Conservation (phyloP, 2,888 invertebrate species). For the Heteromyza rotundicornis region DNA sequence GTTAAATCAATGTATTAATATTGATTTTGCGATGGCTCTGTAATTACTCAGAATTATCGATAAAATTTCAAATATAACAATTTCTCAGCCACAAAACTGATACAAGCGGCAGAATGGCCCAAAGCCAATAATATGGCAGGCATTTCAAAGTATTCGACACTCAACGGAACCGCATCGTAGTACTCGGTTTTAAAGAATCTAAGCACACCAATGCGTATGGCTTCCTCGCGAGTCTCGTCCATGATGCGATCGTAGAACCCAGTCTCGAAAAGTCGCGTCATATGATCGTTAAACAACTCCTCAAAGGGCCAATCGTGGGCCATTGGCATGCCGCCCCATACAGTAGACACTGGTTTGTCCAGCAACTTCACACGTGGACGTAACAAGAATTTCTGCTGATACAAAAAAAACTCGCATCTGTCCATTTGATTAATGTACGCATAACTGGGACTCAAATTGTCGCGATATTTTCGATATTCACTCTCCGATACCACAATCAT, state of each 20-base stretch:
- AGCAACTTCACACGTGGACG: conserved; percentile 28
- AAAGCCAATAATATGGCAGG: conserved; percentile 14
- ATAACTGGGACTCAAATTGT: conserved; percentile 22
- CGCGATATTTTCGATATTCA: conserved; percentile 14
- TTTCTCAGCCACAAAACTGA: conserved; percentile 15
- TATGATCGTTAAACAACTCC: conserved; percentile 18
- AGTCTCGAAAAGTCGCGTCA: conserved; percentile 11
- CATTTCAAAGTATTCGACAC: conserved; percentile 26
- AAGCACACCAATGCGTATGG: conserved; percentile 21
- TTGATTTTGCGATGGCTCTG: no score
- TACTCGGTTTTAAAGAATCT: conserved; percentile 25
- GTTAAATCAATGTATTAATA: no score
- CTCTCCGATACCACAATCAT: not conserved
- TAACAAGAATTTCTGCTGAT: conserved; percentile 37
- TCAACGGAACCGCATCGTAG: conserved; percentile 14
- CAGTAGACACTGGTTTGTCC: conserved; percentile 22
- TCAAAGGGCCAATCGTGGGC: conserved; percentile 33
- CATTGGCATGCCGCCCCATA: conserved; percentile 33
- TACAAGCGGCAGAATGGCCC: conserved; percentile 17
- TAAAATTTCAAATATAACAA: no score
- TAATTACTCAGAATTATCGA: no score
- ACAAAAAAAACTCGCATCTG: conserved; percentile 32
- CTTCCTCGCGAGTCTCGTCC: conserved; percentile 22
- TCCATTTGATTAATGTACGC: conserved; percentile 26
- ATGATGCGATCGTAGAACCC: conserved; percentile 22